Evolutionary conservation across 2,113 vertebrate species (phyloP).

Genomic region (Pituophis catenifer): DNA sequence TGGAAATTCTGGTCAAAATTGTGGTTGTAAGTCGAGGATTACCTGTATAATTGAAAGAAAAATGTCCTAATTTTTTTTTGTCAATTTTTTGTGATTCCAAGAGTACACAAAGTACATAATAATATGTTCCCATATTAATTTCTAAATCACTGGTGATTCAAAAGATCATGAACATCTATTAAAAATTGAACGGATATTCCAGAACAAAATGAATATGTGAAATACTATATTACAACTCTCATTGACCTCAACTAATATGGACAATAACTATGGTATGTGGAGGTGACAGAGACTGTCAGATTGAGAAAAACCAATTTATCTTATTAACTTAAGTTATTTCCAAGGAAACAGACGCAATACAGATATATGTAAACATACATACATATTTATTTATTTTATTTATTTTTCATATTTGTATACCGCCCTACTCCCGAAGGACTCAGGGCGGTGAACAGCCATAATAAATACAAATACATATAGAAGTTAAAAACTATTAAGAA

Average conservation of each 20-base stretch:
- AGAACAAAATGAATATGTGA: neutral
- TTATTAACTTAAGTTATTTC: neutral
- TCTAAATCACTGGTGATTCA: neutral
- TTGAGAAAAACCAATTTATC: neutral
- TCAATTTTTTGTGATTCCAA: neutral
- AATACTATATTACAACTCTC: neutral
- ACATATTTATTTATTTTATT: no score
- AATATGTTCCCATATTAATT: neutral
- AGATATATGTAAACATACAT: neutral
- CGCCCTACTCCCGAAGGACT: no score
- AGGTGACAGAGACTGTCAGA: neutral
- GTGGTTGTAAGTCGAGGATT: neutral
- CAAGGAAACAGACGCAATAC: neutral
- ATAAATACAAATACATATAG: no score
- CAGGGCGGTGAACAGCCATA: no score
- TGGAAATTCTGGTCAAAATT: neutral
- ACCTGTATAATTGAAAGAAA: neutral
- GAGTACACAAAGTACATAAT: neutral
- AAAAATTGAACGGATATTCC: neutral
- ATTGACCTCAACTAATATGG: neutral
- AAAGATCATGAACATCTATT: neutral
- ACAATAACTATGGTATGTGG: neutral
- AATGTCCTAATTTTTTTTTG: neutral
- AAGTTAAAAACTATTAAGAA: no score
- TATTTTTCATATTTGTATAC: no score